Evolutionary conservation across 2,888 invertebrate species (phyloP).

Genomic region (Lepas anatifera): DNA sequence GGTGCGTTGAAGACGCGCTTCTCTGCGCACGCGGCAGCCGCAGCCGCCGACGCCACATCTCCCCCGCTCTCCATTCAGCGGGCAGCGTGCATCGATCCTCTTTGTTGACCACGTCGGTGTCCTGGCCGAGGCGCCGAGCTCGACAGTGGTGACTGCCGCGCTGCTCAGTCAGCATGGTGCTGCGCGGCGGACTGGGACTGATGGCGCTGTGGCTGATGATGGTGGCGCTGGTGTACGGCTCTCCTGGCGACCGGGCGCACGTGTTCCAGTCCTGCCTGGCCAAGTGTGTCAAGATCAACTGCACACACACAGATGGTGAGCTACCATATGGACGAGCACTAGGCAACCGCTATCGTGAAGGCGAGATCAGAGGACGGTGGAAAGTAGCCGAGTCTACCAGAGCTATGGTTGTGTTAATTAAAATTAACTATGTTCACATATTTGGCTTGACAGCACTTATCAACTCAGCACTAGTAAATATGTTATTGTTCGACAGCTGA

Average conservation of each 20-base stretch:
- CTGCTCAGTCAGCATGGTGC: too few relatives aligned
- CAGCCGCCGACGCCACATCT: not conserved
- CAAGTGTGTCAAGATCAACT: slow-evolving; percentile 5
- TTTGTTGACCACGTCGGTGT: not conserved
- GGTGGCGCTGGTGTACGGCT: not conserved
- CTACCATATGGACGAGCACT: too few relatives aligned
- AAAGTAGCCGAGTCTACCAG: too few relatives aligned
- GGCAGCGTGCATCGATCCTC: not conserved
- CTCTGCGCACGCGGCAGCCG: not conserved
- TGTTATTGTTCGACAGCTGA: too few relatives aligned
- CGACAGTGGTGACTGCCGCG: not conserved
- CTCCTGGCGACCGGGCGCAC: not conserved
- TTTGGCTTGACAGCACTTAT: too few relatives aligned
- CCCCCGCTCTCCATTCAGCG: not conserved
- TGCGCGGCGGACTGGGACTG: too few relatives aligned
- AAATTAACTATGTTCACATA: too few relatives aligned
- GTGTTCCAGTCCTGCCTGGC: not conserved
- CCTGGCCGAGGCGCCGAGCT: not conserved
- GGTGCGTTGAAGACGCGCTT: too few relatives aligned
- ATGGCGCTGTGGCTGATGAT: not conserved
- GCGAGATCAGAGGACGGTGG: too few relatives aligned
- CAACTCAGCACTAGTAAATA: too few relatives aligned
- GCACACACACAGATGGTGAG: not conserved
- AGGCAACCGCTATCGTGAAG: too few relatives aligned
- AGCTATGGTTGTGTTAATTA: too few relatives aligned